Base-by-base conservation (phyloP, 2,888 invertebrate species). In the Sarcophaga variegata region DNA sequence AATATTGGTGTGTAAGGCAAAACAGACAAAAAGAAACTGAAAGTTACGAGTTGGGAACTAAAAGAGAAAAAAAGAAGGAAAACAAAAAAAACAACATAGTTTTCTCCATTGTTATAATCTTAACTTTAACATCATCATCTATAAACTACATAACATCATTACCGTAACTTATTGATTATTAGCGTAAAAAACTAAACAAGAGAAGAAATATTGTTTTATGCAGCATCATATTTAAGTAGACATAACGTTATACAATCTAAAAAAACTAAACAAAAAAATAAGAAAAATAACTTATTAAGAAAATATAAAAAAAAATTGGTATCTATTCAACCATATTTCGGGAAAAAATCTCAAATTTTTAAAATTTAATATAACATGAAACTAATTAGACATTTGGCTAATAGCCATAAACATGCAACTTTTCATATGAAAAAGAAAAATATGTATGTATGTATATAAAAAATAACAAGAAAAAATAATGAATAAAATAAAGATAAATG, bases 131-230 rank as follows among this genome's bases (percentile, higher is more conserved):
- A 81, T 71, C 84, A 83, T 83, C 84, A 83, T 83, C 76, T 37
- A 20, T 62, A n/a, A 11, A 74, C 83, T 79, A 47, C 64, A 83
- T 76, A 84, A 81, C 87, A 70, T 81, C 84, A 84, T 84, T 79
- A 87, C 84, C 87, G 84, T 87, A 84, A 82, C 87, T 81, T 79
- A 87, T 84, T 87, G 83, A 83, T 87, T 87, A 87, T 84, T 79
- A 87, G 81, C 83, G 81, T 81, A 79, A 71, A 27, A 60, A 70
- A 79, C 22, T 47, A 54, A 59, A n/a, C 12, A 59, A 70, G 63
- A 77, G 45, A 79, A 74, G 62, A 79, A 75, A 70, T 79, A 69
- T 17, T 14, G 17, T 17, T 14, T 84, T 80, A 80, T 76, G 75
- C 69, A 80, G 71, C 75, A 70, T 80, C 84, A 84, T 84, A 80